Conservation (phyloP, 1,140 invertebrate genomes). For the Arctopsyche grandis region DNA sequence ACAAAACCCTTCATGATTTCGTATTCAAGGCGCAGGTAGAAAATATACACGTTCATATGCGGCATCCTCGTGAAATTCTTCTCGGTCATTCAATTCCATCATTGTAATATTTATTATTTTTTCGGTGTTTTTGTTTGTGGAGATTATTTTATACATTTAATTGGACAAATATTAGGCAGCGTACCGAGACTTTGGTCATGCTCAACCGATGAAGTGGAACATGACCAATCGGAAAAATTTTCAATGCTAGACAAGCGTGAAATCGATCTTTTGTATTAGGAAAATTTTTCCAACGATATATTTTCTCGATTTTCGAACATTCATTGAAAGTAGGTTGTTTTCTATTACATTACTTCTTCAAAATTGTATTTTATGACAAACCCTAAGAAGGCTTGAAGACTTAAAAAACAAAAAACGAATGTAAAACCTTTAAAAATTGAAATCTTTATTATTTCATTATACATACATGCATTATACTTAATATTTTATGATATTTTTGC, state of each 20-base stretch:
- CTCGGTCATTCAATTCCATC: not conserved
- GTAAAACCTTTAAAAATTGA: too few relatives aligned
- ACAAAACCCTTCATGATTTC: too few relatives aligned
- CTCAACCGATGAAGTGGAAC: conserved; percentile 33
- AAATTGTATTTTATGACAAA: too few relatives aligned
- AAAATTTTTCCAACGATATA: not conserved
- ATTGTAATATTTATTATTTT: not conserved
- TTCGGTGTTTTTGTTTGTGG: not conserved
- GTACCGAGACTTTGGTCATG: conserved; percentile 18
- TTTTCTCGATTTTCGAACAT: conserved; percentile 1
- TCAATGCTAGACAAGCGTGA: conserved; percentile 21
- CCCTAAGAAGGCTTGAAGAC: too few relatives aligned
- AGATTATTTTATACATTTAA: not conserved
- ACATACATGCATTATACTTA: too few relatives aligned
- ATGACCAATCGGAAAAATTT: conserved; percentile 34
- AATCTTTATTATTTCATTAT: too few relatives aligned
- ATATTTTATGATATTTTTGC: too few relatives aligned
- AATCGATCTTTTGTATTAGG: conserved; percentile 18
- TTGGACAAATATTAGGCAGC: not conserved
- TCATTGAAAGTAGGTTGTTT: too few relatives aligned
- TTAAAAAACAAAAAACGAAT: too few relatives aligned
- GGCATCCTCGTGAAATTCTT: not conserved
- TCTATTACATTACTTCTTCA: too few relatives aligned
- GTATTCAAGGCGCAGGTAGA: too few relatives aligned
- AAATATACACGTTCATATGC: too few relatives aligned